Base-by-base conservation (phyloP, 2,797 vertebrate species). In the Phoeniculus purpureus region DNA sequence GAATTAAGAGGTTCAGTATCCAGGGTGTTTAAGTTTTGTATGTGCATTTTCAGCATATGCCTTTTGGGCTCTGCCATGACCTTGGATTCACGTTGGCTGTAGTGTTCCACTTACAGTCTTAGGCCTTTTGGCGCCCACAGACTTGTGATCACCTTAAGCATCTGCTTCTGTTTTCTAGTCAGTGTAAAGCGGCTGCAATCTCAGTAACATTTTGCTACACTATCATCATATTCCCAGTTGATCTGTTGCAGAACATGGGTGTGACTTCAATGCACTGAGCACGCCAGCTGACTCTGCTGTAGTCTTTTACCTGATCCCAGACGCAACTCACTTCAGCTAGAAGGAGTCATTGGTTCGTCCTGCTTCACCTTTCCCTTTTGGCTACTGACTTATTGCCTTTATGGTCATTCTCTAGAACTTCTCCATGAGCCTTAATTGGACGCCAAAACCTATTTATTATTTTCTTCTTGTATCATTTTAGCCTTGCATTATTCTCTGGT, bases 381-480 rank as follows among this genome's bases (percentile, higher is more conserved):
- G 75, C 37, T 76, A 34, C 78, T 77, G 68, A 61, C 54, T 88
- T 71, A 58, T 11, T 91, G 54, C 60, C 65, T 70, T 83, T 58
- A 85, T 13, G 25, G 12, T 84, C 34, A 32, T 58, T 81, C 84
- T 85, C 77, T 60, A 83, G 71, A 94, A 93, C 76, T 93, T 92
- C 89, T 85, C 91, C 60, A 56, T 79, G 37, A 89, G 25, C 52
- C 56, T 81, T 85, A 87, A 77, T 76, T 60, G 76, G 85, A 92
- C 86, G 47, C 82, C 67, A 83, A 92, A 93, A 64, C 64, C 91
- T 81, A 67, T 80, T 93, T 90, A 52, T 72, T 87, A 10, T 95
- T 80, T 91, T 23, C 29, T 70, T 89, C 37, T 32, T 66, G 62
- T 89, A 81, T 89, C 76, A 92, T 78, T 94, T 92, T 64, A 92